Percentiles rank a stretch among this genome's conserved stretches.
Conservation (phyloP, 2,113 vertebrate species). For the Misgurnus mizolepis region DNA sequence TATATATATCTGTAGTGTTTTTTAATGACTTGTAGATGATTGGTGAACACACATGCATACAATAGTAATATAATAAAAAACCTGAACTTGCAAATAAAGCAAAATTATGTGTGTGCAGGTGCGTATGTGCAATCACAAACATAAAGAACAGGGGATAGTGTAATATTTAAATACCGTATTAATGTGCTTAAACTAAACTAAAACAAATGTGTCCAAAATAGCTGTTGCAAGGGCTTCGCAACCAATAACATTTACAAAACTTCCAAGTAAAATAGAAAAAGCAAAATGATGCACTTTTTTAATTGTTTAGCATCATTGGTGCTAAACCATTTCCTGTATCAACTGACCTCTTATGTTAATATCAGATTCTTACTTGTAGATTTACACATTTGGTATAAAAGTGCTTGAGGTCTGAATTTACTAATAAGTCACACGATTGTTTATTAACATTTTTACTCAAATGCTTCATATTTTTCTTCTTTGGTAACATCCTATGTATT, state of each 20-base stretch:
- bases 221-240: neutral
- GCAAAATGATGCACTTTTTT: neutral
- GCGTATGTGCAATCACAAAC: neutral
- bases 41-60: neutral
- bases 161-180: neutral
- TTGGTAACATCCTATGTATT: conserved; percentile 53
- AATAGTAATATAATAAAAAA: neutral
- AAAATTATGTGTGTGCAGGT: neutral
- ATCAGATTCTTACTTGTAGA: neutral
- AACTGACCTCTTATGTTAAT: neutral
- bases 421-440: conserved; percentile 4
- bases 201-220: conserved; percentile 6
- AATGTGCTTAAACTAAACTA: neutral
- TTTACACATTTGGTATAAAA: conserved; percentile 25
- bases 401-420: conserved; percentile 18
- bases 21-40: neutral
- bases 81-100: neutral
- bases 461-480: neutral
- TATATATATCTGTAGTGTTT: neutral
- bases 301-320: neutral
- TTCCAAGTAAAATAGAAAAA: neutral
- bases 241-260: neutral
- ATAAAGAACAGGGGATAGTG: neutral
- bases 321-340: neutral
- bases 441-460: neutral